phyloP scores from a whole-genome alignment of 2,888 invertebrate genomes.

The Sarcophaga rosellei region DNA sequence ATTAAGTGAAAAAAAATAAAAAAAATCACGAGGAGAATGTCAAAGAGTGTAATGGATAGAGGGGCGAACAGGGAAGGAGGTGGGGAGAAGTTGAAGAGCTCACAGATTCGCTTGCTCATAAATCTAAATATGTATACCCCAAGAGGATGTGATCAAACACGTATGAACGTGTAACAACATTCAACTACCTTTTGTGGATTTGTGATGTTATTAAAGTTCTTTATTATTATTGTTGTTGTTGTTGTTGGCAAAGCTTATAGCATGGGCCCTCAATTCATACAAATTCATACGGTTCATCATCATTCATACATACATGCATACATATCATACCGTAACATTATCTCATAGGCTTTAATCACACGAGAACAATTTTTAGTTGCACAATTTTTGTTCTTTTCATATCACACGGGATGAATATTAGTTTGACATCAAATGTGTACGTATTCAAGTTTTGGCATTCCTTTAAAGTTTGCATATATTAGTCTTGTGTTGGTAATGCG shows the following conservation, averaged over 20 bases:
- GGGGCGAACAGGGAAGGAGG: not conserved
- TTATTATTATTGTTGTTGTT: conserved; percentile 13
- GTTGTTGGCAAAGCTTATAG: conserved; percentile 10
- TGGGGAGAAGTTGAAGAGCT: too few relatives aligned
- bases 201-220: conserved; percentile 58
- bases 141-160: conserved; percentile 67
- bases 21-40: conserved; percentile 1
- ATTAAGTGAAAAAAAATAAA: not conserved
- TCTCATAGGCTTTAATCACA: too few relatives aligned
- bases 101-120: conserved; percentile 54
- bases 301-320: not conserved
- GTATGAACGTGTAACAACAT: conserved; percentile 64
- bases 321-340: not conserved
- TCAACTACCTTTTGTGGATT: conserved; percentile 60
- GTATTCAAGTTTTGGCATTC: too few relatives aligned
- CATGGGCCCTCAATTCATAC: not conserved
- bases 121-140: conserved; percentile 68
- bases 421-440: too few relatives aligned
- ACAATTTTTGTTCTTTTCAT: too few relatives aligned
- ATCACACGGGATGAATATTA: too few relatives aligned
- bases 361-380: too few relatives aligned
- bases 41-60: conserved; percentile 29
- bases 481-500: too few relatives aligned
- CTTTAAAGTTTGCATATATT: too few relatives aligned
- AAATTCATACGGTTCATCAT: conserved; percentile 24